phyloP scores from a whole-genome alignment of 2,113 vertebrate species.

The Naja naja region DNA sequence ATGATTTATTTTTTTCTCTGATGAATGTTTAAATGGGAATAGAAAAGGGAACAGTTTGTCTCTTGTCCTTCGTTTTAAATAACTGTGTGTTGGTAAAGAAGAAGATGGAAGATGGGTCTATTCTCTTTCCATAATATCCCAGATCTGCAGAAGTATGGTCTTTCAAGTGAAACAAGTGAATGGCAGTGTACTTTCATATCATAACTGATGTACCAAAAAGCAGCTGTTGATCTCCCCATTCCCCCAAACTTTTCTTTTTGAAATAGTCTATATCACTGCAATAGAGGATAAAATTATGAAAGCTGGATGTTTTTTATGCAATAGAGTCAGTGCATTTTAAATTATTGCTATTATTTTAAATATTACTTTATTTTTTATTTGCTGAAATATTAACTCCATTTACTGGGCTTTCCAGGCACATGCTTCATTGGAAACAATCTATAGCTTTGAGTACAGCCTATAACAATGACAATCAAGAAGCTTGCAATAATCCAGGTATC shows the following conservation, averaged over 20 bases:
- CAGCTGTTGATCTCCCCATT: not conserved
- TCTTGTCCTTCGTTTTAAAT: not conserved
- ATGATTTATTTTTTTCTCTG: not conserved
- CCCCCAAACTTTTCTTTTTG: not conserved
- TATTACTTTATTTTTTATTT: not conserved
- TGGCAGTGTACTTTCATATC: not conserved
- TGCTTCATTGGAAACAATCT: not conserved
- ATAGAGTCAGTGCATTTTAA: not conserved
- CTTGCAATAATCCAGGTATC: not conserved
- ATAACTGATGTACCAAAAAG: not conserved
- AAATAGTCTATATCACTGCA: conserved; percentile 2
- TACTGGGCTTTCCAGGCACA: not conserved
- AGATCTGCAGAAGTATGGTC: not conserved
- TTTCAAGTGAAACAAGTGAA: not conserved
- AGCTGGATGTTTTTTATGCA: conserved; percentile 4
- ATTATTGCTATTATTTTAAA: not conserved
- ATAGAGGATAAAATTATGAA: not conserved
- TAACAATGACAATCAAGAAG: not conserved
- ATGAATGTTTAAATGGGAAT: not conserved
- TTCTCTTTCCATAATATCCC: not conserved
- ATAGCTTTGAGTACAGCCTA: not conserved
- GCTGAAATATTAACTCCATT: not conserved
- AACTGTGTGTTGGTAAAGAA: no score
- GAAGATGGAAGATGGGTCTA: not conserved
- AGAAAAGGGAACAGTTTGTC: not conserved